These are phyloP conservation scores for Toxonevra muliebris DNA, from an alignment of 2,888 invertebrate species.

Conservation along the genomic window DNA sequence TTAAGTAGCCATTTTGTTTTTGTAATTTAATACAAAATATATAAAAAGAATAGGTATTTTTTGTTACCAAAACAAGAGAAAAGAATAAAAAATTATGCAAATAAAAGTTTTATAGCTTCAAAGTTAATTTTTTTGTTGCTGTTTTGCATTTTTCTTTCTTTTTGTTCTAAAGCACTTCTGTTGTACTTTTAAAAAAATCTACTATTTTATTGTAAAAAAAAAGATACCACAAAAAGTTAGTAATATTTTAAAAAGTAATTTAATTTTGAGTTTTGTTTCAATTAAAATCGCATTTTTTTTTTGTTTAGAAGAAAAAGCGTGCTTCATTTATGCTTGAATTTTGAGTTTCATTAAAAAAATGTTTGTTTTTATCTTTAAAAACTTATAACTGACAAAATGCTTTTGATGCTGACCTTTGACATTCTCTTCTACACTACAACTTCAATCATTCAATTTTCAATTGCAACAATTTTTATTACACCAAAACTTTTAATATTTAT, in stretches of 20 bases:
- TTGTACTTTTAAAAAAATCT: constrained; percentile 13
- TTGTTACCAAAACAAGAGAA: constrained; percentile 22
- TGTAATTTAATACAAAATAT: constrained; percentile 22
- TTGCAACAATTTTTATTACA: constrained; percentile 14
- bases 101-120: constrained; percentile 4
- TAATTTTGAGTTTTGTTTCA: constrained; percentile 7
- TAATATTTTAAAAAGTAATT: constrained; percentile 16
- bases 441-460: constrained; percentile 18
- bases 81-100: constrained; percentile 2
- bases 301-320: constrained; percentile 32
- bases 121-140: neutral
- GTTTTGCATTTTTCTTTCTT: constrained; percentile 4
- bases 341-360: constrained; percentile 6
- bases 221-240: constrained; percentile 20
- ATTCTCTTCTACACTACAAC: constrained; percentile 19
- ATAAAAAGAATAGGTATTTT: constrained; percentile 20
- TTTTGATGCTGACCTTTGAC: constrained; percentile 63
- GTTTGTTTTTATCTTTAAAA: constrained; percentile 38
- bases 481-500: constrained; percentile 13
- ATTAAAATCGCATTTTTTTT: constrained; percentile 18
- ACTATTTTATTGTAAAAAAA: constrained; percentile 1
- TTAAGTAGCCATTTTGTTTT: constrained; percentile 32
- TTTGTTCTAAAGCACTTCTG: constrained; percentile 14
- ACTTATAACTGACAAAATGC: constrained; percentile 67
- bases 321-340: constrained; percentile 25